phyloP scores from a whole-genome alignment of 2,797 vertebrate genomes.

The Silurus aristotelis region DNA sequence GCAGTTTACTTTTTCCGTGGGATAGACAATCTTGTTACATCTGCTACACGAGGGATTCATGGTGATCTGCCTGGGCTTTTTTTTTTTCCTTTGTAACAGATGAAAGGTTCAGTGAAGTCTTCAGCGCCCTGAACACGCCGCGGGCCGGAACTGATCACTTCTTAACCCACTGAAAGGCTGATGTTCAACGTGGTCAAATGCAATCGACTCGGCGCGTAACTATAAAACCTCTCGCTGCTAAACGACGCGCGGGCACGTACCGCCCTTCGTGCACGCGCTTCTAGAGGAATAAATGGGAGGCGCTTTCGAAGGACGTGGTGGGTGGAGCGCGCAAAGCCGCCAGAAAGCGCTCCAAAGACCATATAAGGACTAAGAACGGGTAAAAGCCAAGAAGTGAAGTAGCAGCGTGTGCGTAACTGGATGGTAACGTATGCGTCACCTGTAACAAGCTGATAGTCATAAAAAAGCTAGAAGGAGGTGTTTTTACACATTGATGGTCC shows the following conservation, averaged over 20 bases:
- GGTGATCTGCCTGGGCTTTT: slow-evolving; percentile 42
- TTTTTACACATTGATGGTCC: neutral
- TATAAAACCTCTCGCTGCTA: slow-evolving; percentile 22
- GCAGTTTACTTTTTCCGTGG: slow-evolving; percentile 96
- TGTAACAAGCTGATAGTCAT: neutral
- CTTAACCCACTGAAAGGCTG: neutral
- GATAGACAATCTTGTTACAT: slow-evolving; percentile 93
- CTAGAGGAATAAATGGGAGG: slow-evolving; percentile 28
- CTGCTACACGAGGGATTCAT: slow-evolving; percentile 95
- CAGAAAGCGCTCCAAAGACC: slow-evolving; percentile 48
- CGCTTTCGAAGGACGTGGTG: slow-evolving; percentile 9
- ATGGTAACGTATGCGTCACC: slow-evolving; percentile 14
- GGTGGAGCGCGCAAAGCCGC: slow-evolving; percentile 40
- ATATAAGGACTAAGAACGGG: slow-evolving; percentile 60
- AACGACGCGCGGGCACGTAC: slow-evolving; percentile 37
- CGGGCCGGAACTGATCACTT: neutral
- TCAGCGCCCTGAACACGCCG: neutral
- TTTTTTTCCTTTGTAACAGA: slow-evolving; percentile 19
- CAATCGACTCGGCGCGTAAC: slow-evolving; percentile 1
- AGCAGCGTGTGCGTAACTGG: neutral
- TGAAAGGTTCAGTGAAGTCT: neutral
- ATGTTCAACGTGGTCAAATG: neutral
- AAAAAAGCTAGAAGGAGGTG: neutral
- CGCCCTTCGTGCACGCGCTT: slow-evolving; percentile 46
- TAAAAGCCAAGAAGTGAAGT: slow-evolving; percentile 31